Base-by-base conservation (phyloP, 2,113 vertebrate genomes). In the Pomatostomus ruficeps region DNA sequence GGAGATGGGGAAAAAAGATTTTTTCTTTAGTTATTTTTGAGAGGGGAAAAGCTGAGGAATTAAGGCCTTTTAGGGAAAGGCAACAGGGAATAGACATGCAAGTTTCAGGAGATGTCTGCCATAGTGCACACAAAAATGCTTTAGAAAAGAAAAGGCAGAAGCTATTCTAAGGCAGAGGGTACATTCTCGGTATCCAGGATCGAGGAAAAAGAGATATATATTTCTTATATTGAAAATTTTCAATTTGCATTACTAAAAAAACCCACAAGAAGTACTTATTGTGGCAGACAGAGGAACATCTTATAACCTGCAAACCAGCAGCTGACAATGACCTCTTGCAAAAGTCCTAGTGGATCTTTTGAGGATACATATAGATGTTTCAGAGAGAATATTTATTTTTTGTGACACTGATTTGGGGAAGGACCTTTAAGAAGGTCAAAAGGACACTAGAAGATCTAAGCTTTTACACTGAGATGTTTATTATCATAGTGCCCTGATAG, bases 81-180 rank as follows among this genome's bases (percentile, higher is more conserved):
- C 11, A 85, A 9, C 7, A 25, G 22, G 21, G 4, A 23, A 61
- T 5, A 63, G 58, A 86, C 31, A 33, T 57, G 14, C 21, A 84
- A 16, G 14, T 57, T 93, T 91, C 36, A 42, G 25, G 23, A 54
- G 13, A 22, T 36, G 10, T 71, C 23, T 83, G 65, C 57, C 16
- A 25, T 6, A 33, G 42, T 5, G 25, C 22, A 48, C 1, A 7
- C 6, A 59, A 31, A 3, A 26, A 11, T 4, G 17, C 7, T 19
- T 63, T 6, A 18, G 38, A 76, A 80, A 63, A 65, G 28, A 43
- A 66, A 83, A 22, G 5, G 2, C 11, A 75, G 43, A 72, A 89
- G 25, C 3, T 83, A 7, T 49, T 72, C 16, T 58, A 36, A 38
- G 13, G 13, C 19, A 74, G 12, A 65, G 4, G 2, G 12, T 75